phyloP scores from a whole-genome alignment of 1,140 invertebrate species.

The Aphaenogaster rudis region DNA sequence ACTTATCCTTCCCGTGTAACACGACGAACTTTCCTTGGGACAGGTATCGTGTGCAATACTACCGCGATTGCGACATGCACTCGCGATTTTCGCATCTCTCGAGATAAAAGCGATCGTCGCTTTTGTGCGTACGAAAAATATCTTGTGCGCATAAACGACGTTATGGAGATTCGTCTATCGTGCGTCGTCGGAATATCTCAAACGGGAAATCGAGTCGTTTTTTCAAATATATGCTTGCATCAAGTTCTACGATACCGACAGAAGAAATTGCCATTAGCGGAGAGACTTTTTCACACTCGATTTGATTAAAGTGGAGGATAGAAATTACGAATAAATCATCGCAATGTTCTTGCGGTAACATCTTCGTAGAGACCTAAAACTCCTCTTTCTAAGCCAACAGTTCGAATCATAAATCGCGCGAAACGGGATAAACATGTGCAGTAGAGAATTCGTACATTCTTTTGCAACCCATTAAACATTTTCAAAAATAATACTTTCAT shows the following conservation, averaged over 20 bases:
- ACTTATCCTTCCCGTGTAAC: conserved; percentile 34
- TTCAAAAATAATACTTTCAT: not conserved
- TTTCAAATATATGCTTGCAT: not conserved
- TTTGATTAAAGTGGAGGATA: not conserved
- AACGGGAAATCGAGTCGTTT: conserved; percentile 36
- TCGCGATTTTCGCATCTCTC: conserved; percentile 32
- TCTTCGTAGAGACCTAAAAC: not conserved
- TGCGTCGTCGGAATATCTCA: not conserved
- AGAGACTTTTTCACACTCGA: conserved; percentile 5
- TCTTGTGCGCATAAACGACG: conserved; percentile 23
- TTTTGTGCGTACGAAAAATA: conserved; percentile 31
- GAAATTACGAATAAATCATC: not conserved
- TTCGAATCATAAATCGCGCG: not conserved
- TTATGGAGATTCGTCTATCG: conserved; percentile 23
- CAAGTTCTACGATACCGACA: not conserved
- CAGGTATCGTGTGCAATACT: not conserved
- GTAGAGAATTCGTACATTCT: not conserved
- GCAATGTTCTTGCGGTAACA: not conserved
- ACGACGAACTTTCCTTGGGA: conserved; percentile 11
- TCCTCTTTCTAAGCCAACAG: not conserved
- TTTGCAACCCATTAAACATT: not conserved
- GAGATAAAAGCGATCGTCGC: conserved; percentile 13
- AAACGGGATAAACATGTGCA: not conserved
- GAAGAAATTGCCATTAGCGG: conserved; percentile 20
- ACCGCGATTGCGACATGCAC: not conserved